Evolutionary conservation across 2,888 invertebrate genomes (phyloP), one percentile per base, ranked within the genome.

Genomic region (Mesochorus sp.): DNA sequence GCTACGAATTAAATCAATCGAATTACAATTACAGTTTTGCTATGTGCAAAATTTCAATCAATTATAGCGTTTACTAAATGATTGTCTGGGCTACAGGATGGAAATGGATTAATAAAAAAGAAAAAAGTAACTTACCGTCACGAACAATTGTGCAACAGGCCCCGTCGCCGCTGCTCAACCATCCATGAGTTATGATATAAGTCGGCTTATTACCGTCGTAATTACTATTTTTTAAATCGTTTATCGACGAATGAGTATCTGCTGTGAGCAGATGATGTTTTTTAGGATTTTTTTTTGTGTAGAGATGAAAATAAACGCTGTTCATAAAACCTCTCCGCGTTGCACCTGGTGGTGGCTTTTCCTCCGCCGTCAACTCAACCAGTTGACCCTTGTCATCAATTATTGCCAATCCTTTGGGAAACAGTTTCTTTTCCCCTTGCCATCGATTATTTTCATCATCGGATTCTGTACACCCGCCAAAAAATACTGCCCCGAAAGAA

Each of bases 1-100:
- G 76, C 79, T 79, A 19, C 17, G 14, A 24, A 31, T 44, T 49
- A n/a, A n/a, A n/a, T n/a, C n/a, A n/a, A n/a, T n/a, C n/a, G n/a
- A n/a, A n/a, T n/a, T n/a, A n/a, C n/a, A n/a, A n/a, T n/a, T n/a
- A n/a, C n/a, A n/a, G n/a, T n/a, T n/a, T n/a, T n/a, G n/a, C n/a
- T n/a, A n/a, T n/a, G n/a, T n/a, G n/a, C n/a, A n/a, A n/a, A n/a
- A n/a, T n/a, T n/a, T n/a, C n/a, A n/a, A n/a, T n/a, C n/a, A n/a
- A n/a, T n/a, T n/a, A n/a, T n/a, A n/a, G n/a, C n/a, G n/a, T n/a
- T n/a, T n/a, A n/a, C n/a, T n/a, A n/a, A n/a, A n/a, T n/a, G n/a
- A n/a, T n/a, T n/a, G n/a, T n/a, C n/a, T n/a, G n/a, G n/a, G n/a
- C n/a, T n/a, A n/a, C n/a, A n/a, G n/a, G n/a, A n/a, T n/a, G n/a